These are phyloP conservation scores for Chanos chanos DNA, from an alignment of 2,797 vertebrate species.

Conservation along the genomic window DNA sequence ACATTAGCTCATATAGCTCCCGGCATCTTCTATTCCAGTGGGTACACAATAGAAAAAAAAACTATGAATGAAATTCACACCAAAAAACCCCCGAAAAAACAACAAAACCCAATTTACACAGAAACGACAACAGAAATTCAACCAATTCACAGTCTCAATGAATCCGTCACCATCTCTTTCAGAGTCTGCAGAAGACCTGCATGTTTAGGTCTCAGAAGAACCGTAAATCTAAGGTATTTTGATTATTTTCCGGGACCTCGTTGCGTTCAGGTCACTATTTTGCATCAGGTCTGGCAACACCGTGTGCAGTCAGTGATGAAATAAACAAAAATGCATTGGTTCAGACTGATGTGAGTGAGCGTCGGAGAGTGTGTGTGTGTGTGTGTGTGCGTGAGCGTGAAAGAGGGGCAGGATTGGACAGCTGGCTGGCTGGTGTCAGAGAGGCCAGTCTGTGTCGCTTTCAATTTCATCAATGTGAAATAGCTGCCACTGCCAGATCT, in stretches of 20 bases:
- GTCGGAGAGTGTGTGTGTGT: neutral
- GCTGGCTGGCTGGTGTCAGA: slow-evolving; percentile 1
- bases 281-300: no score
- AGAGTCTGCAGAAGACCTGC: neutral
- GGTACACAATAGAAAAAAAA: neutral
- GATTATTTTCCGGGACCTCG: neutral
- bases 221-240: neutral
- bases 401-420: slow-evolving; percentile 14
- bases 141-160: no score
- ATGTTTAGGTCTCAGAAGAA: neutral
- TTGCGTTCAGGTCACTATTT: neutral
- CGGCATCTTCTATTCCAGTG: slow-evolving; percentile 45
- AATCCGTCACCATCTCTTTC: no score
- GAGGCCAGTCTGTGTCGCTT: slow-evolving; percentile 28
- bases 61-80: slow-evolving; percentile 1
- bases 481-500: slow-evolving; percentile 14
- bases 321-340: neutral
- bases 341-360: slow-evolving; percentile 27
- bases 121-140: neutral
- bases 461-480: slow-evolving; percentile 33
- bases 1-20: slow-evolving; percentile 28
- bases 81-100: neutral
- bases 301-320: slow-evolving; percentile 6
- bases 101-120: neutral
- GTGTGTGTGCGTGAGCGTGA: neutral